Conservation (phyloP, 2,888 invertebrate genomes). For the Eudemis profundana region DNA sequence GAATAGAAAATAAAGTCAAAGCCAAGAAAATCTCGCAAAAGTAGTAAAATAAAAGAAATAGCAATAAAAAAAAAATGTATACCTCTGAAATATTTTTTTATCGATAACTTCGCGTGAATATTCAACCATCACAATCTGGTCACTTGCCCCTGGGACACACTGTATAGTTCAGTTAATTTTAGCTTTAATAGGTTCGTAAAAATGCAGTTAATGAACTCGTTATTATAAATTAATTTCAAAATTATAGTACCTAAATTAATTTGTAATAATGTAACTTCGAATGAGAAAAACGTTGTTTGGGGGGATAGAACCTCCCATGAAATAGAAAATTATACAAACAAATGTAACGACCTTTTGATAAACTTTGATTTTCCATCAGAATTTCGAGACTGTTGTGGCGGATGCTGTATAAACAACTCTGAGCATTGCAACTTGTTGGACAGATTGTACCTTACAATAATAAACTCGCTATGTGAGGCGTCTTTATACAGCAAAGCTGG, state of each 20-base stretch:
- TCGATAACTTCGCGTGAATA: too few relatives aligned
- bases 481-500: background rate
- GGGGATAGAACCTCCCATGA: constrained; percentile 16
- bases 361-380: constrained; percentile 26
- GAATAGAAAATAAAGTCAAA: too few relatives aligned
- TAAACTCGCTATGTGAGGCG: constrained; percentile 2
- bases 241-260: constrained; percentile 6
- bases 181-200: too few relatives aligned
- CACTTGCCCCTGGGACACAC: too few relatives aligned
- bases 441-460: background rate
- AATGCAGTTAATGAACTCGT: too few relatives aligned
- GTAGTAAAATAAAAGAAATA: too few relatives aligned
- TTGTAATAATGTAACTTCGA: background rate
- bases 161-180: too few relatives aligned
- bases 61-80: too few relatives aligned
- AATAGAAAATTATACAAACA: constrained; percentile 17
- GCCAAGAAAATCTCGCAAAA: too few relatives aligned
- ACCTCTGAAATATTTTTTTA: too few relatives aligned
- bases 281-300: constrained; percentile 4
- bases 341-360: constrained; percentile 30
- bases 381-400: constrained; percentile 2
- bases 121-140: too few relatives aligned
- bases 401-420: background rate
- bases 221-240: too few relatives aligned
- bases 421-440: background rate